Evolutionary conservation across 2,888 invertebrate species (phyloP), one percentile per base, ranked within the genome.

Genomic region (Danaus chrysippus): DNA sequence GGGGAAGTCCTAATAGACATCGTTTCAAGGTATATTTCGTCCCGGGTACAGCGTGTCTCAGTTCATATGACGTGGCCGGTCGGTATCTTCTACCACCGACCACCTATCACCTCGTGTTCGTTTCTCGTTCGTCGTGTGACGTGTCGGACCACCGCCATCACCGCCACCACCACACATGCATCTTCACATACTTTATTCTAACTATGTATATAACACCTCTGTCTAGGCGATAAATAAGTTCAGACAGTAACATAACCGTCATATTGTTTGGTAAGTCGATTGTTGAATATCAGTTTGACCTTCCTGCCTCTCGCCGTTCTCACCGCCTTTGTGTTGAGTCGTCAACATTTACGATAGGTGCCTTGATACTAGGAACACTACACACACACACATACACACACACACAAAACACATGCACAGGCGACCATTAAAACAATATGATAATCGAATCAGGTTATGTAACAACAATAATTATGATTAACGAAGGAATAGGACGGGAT

Each of bases 1-100:
- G 87, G 86, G 75, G 90, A 91, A 81, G 86, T 90, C 81, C 81
- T 90, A 80, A 83, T 90, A 76, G 90, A 91, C 84, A 83, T 88
- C 77, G 81, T 87, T 75, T 83, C 89, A 78, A 90, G 91, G 90
- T 91, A 87, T 68, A 71, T 69, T 69, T 69, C 74, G 72, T 73
- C 73, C 73, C 71, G 56, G 62, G 59, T 61, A 62, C 61, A 61
- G 34, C 42, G 46, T 61, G 56, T 43, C 52, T 54, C 56, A 64
- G 61, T 67, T 69, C 67, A 63, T 67, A 65, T 66, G 71, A 71
- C 73, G 72, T 70, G 72, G 71, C 72, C 58, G 23, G 54, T 54
- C 59, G 60, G 23, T 52, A 58, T 46, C 13, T 1, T 49, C 49
- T 49, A 10, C 49, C 49, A 10, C 49, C 17, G 15, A 17, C 49